Evolutionary conservation across 2,113 vertebrate species (phyloP), one percentile per base, ranked within the genome.

Genomic region (Sylvilagus bachmani): DNA sequence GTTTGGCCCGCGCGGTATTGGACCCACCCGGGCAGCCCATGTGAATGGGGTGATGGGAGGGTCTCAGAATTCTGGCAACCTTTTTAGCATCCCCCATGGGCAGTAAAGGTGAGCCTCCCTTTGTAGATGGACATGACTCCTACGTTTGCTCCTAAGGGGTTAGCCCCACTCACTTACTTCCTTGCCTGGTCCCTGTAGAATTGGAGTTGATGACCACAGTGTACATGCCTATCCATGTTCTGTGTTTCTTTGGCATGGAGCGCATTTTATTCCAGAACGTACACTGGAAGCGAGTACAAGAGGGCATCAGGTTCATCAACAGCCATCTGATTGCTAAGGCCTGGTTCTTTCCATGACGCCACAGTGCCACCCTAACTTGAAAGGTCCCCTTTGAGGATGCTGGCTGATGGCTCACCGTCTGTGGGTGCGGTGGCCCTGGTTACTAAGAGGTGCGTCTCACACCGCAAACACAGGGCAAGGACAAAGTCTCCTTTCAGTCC

Each of bases 211-310:
- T 67, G 66, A 61, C 12, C 17, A 33, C 62, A 29, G 6, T 27
- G 29, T 53, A 44, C 62, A 14, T 71, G 22, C 21, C 69, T 70
- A 1, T 36, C 64, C 67, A 44, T 22, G 19, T 55, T 31, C 38
- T 36, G 1, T 5, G 44, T 29, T 67, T 95, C 29, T 71, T 64
- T 86, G 64, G n/a, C 38, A 70, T 5, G 25, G 80, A 70, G 17
- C 75, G 71, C 58, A 27, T 58, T 95, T 38, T 75, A 92, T 74
- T 87, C 71, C 61, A 67, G 86, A 84, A 36, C 36, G 64, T 62
- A 61, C 55, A 1, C 4, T 66, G 66, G 74, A 81, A 77, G 69
- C 58, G 92, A 70, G 74, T n/a, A 75, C 73, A 73, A 29, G 69
- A 88, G 77, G 86, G 29, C 77, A 36, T 38, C 19, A 6, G 38